Base-by-base conservation (phyloP, 2,888 invertebrate species). In the Keiferia lycopersicella region DNA sequence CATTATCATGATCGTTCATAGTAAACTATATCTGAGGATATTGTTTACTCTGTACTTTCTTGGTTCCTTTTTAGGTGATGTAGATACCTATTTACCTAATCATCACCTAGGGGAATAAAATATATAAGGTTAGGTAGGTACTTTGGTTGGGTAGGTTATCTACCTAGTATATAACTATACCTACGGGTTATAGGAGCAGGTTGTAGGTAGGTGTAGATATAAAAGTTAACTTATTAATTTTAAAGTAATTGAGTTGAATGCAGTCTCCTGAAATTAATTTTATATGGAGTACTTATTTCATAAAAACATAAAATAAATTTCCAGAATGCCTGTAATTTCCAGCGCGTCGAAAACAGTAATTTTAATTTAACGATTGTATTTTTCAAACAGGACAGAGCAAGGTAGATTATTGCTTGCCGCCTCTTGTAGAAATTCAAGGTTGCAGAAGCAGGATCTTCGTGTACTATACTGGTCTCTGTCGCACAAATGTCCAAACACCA, bases 371-470 rank as follows among this genome's bases (percentile, higher is more conserved):
- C 81, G 80, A 82, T 83, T 81, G 77, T 82, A 75, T 78, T 85
- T 81, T 78, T 77, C 71, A 82, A 83, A 83, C 74, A 78, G 76
- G 81, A 77, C 69, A 80, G 82, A 82, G 86, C 78, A 74, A 79
- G 85, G 75, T 80, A 82, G 79, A 86, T 71, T 79, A 74, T 81
- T 77, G 77, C 79, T 75, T 75, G 79, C 79, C 73, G 70, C 65
- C 67, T 73, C 71, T 66, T 70, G 51, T 22, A 66, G 68, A 73
- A 70, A 77, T 85, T 87, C 89, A 91, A 91, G 91, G 91, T 86
- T 88, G 75, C 74, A 69, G 74, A 67, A 75, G 81, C 73, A 67
- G 61, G 77, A 79, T 11, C 73, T 64, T 14, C 57, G 58, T 64
- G 56, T 69, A 58, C 51, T 76, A 74, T 77, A 74, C 57, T 68